A percentile compares a stretch with the other conserved stretches of the same genome.
Conservation (phyloP, 2,888 invertebrate species). For the Mimumesa dahlbomi region DNA sequence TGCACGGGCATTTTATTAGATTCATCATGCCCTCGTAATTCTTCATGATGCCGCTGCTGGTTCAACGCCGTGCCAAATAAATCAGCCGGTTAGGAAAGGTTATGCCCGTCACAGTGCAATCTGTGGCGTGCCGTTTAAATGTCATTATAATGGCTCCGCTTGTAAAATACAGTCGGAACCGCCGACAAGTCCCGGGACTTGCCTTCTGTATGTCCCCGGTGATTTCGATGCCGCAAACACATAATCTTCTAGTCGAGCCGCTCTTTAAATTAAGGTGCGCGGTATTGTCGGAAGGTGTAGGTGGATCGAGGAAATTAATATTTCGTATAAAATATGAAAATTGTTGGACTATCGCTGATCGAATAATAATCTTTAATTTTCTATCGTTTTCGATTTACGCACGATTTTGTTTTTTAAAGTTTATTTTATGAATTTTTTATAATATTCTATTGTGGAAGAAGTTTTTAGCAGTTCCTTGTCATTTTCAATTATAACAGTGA, state of each 20-base stretch:
- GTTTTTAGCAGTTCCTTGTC: too few species aligned
- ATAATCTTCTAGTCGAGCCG: not conserved
- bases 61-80: constrained; percentile 63
- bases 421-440: too few species aligned
- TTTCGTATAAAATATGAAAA: too few species aligned
- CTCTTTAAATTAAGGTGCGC: not conserved
- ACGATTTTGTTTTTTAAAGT: too few species aligned
- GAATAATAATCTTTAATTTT: too few species aligned
- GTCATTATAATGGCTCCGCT: constrained; percentile 65
- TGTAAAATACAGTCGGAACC: constrained; percentile 60
- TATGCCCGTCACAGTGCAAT: constrained; percentile 62
- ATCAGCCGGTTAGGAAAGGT: constrained; percentile 67
- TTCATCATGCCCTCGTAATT: constrained; percentile 65
- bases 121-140: constrained; percentile 63
- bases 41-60: constrained; percentile 56
- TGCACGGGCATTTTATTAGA: constrained; percentile 62
- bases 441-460: too few species aligned
- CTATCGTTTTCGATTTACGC: too few species aligned
- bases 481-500: too few species aligned
- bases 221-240: constrained; percentile 27
- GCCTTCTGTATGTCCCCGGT: constrained; percentile 20
- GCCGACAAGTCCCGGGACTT: constrained; percentile 36
- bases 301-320: too few species aligned
- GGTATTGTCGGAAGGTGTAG: too few species aligned
- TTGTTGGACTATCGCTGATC: too few species aligned